A percentile compares a stretch with the other conserved stretches of the same genome.
Conservation (phyloP, 2,113 vertebrate genomes). For the Sardina pilchardus region DNA sequence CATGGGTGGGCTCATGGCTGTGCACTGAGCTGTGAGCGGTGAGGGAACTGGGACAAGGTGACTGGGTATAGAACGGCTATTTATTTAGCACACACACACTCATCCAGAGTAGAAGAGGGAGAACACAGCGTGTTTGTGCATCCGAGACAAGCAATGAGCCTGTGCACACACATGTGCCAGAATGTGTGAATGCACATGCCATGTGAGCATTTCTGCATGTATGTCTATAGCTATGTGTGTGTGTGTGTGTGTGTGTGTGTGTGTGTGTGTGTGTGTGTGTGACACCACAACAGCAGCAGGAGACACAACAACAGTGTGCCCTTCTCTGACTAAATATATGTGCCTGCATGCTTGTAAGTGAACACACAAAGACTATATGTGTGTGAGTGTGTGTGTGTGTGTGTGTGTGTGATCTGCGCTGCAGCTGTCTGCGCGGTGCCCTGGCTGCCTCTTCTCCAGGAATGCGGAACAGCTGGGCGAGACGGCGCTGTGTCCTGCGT, state of each 20-base stretch:
- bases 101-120: no score
- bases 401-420: conserved; percentile 19
- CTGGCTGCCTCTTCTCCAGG: conserved; percentile 53
- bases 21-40: not conserved
- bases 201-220: not conserved
- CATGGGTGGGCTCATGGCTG: not conserved
- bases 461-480: conserved; percentile 68
- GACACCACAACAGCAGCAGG: not conserved
- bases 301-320: no score
- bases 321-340: no score
- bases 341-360: not conserved
- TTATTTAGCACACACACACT: no score
- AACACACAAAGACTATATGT: not conserved
- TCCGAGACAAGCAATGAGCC: not conserved
- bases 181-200: not conserved
- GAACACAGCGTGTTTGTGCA: not conserved
- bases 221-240: not conserved
- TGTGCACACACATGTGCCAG: not conserved
- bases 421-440: conserved; percentile 60
- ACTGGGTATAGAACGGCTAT: not conserved
- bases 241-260: not conserved
- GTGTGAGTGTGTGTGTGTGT: not conserved
- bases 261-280: not conserved
- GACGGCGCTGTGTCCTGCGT: conserved; percentile 45
- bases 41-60: not conserved